phyloP scores from a whole-genome alignment of 1,140 invertebrate species.

The Pygmarrhopalites habei region DNA sequence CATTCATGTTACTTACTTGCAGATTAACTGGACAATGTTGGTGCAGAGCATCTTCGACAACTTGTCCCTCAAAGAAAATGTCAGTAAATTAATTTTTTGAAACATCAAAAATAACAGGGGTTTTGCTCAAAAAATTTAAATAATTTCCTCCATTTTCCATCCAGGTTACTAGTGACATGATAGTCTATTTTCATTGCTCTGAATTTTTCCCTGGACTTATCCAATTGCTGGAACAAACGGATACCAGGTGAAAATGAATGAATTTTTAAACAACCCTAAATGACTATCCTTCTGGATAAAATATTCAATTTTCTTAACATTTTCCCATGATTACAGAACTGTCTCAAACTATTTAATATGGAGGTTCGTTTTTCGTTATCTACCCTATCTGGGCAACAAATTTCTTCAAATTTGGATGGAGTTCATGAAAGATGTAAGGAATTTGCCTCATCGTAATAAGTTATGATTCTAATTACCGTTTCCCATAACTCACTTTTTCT shows the following conservation, averaged over 20 bases:
- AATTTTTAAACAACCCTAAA: too few species aligned
- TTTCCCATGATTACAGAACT: slow-evolving; percentile 44
- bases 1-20: slow-evolving; percentile 4
- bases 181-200: slow-evolving; percentile 49
- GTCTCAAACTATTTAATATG: slow-evolving; percentile 53
- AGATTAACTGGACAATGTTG: slow-evolving; percentile 44
- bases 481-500: too few species aligned
- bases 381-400: slow-evolving; percentile 49
- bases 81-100: too few species aligned
- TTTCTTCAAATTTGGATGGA: slow-evolving; percentile 47
- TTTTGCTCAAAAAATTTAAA: too few species aligned
- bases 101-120: too few species aligned
- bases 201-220: slow-evolving; percentile 48
- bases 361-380: slow-evolving; percentile 50
- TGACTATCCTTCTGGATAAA: too few species aligned
- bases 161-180: slow-evolving; percentile 42
- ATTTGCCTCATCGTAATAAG: too few species aligned
- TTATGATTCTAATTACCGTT: too few species aligned
- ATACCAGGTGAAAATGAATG: slow-evolving; percentile 42
- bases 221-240: slow-evolving; percentile 43
- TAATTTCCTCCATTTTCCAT: too few species aligned
- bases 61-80: slow-evolving; percentile 39
- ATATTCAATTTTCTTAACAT: too few species aligned
- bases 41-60: slow-evolving; percentile 44
- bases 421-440: slow-evolving; percentile 41